A percentile compares a stretch with the other conserved stretches of the same genome.
phyloP scores from a whole-genome alignment of 2,797 vertebrate genomes.

The Hydrolagus colliei region DNA sequence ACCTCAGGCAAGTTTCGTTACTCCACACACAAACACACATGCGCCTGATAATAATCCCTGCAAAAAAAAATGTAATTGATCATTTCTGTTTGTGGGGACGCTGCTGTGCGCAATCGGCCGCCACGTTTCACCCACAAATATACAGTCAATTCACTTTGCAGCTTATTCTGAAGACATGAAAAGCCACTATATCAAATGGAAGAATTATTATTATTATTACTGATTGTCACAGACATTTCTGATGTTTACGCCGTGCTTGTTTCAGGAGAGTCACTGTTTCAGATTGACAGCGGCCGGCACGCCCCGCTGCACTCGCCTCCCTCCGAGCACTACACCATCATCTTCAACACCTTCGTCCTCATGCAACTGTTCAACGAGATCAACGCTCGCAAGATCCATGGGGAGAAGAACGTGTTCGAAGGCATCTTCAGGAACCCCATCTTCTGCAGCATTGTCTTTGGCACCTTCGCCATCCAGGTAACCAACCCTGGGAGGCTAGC shows the following conservation, averaged over 20 bases:
- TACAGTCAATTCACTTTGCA: too few relatives aligned
- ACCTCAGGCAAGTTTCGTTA: too few relatives aligned
- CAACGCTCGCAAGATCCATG: constrained; percentile 94
- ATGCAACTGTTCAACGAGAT: constrained; percentile 99
- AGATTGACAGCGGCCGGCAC: constrained; percentile 88
- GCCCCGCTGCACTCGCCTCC: constrained; percentile 90
- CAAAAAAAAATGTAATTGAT: too few relatives aligned
- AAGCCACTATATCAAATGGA: too few relatives aligned
- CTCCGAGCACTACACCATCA: constrained; percentile 96
- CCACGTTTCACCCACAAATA: too few relatives aligned
- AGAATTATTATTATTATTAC: background rate
- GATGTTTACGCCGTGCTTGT: background rate
- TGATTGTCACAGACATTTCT: background rate
- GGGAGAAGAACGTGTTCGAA: constrained; percentile 93
- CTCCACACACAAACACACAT: too few relatives aligned
- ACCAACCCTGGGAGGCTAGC: background rate
- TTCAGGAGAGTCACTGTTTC: constrained; percentile 85
- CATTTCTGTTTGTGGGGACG: too few relatives aligned
- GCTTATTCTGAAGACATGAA: too few relatives aligned
- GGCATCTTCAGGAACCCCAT: constrained; percentile 95
- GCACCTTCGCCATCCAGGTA: constrained; percentile 90
- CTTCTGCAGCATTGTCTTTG: constrained; percentile 91
- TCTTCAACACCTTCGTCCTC: constrained; percentile 98
- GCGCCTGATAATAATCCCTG: too few relatives aligned
- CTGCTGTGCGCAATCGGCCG: too few relatives aligned